Conservation (phyloP, 2,797 vertebrate genomes). For the Acrossocheilus wenchowensis region DNA sequence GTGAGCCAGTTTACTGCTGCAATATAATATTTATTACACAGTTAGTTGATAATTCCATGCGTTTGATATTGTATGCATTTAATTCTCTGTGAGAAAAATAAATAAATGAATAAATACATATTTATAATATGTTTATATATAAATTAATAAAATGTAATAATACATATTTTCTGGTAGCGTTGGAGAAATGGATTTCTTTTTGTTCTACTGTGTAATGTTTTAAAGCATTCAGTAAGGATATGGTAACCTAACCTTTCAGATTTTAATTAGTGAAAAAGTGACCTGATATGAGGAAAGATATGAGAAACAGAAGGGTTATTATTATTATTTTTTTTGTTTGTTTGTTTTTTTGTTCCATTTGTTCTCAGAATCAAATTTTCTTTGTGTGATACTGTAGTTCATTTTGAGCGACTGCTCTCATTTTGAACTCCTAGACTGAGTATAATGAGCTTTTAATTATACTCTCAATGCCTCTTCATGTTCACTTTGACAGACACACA, state of each 20-base stretch:
- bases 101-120: too few species aligned
- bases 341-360: neutral
- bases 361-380: neutral
- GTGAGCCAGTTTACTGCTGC: too few species aligned
- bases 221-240: neutral
- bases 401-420: neutral
- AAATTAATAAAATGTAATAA: neutral
- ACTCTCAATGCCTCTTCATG: neutral
- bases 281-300: neutral
- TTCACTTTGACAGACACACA: neutral
- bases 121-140: too few species aligned
- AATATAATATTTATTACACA: too few species aligned
- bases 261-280: neutral
- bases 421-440: neutral
- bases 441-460: neutral
- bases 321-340: too few species aligned
- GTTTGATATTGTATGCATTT: too few species aligned
- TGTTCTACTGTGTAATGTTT: neutral
- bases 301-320: neutral
- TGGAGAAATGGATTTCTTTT: neutral
- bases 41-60: too few species aligned
- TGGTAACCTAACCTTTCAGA: neutral
- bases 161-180: neutral
- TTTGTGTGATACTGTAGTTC: neutral
- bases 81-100: too few species aligned